Evolutionary conservation across 2,888 invertebrate species (phyloP), one percentile per base, ranked within the genome.

Genomic region (Gasteruption jaculator): DNA sequence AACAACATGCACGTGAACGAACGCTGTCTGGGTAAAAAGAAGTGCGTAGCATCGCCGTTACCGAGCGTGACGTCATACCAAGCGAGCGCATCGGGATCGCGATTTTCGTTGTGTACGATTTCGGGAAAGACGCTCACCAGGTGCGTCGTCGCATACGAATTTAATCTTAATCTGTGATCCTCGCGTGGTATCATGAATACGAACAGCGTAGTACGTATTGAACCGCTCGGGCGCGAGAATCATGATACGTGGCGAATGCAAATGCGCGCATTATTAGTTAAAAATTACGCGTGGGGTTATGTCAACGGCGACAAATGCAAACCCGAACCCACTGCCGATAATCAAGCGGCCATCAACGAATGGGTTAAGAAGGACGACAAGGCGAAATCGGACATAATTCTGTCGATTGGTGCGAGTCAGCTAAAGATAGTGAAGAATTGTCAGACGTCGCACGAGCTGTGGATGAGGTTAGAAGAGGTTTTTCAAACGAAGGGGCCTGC

Each of bases 401-500:
- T 44, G 30, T 39, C 44, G n/a, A 44, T 44, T 11, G 27, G 31
- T 7, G 3, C 40, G 19, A 36, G 15, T 34, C 25, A 36, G 10
- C 15, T 44, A 3, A 36, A 40, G 10, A n/a, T 34, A 16, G 8
- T 44, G 1, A 44, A 36, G 22, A 36, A 31, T 14, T 44, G 49
- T 29, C 18, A n/a, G 8, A 45, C 47, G 2, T 47, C 47, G 2
- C 32, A 30, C 8, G 38, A 43, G 6, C 8, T 43, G 14, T 43
- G 43, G 43, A n/a, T 7, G 3, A 49, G 21, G 7, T 27, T 47
- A 3, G 37, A 44, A 14, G 21, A 38, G 2, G 41, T 33, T 5
- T 39, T 35, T 14, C 21, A 16, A 12, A 43, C 43, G 3, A 43
- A 46, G 31, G 43, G 45, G 16, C 48, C 45, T n/a, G 46, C 46